These are phyloP conservation scores for Sesia apiformis DNA, from an alignment of 2,888 invertebrate species.

Conservation along the genomic window DNA sequence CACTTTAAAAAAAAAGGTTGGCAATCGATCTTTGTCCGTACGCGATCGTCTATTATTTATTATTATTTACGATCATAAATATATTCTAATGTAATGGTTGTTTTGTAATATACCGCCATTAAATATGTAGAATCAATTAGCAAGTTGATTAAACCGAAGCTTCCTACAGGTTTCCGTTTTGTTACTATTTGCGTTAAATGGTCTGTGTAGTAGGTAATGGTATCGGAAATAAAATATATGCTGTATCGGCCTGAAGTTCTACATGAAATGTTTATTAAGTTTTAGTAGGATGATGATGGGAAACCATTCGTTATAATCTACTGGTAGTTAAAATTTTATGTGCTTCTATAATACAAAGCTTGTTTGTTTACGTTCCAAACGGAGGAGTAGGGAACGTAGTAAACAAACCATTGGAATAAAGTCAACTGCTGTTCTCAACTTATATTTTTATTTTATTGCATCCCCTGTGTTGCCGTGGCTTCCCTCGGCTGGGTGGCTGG, in stretches of 20 bases:
- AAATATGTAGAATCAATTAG: neutral
- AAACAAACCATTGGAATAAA: conserved; percentile 5
- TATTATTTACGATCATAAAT: neutral
- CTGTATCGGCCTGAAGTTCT: conserved; percentile 26
- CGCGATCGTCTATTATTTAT: neutral
- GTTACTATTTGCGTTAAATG: conserved; percentile 44
- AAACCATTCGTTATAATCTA: too few relatives aligned
- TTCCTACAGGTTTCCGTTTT: conserved; percentile 22
- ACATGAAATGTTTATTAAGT: conserved; percentile 12
- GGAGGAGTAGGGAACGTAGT: neutral
- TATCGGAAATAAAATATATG: conserved; percentile 39
- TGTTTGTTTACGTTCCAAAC: neutral
- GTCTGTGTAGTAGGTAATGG: conserved; percentile 37
- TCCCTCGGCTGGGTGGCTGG: neutral
- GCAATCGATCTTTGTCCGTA: neutral
- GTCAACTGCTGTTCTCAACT: neutral
- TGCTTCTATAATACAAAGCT: neutral
- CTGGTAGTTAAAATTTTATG: too few relatives aligned
- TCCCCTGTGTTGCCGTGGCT: neutral
- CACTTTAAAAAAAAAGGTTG: conserved; percentile 1
- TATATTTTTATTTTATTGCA: neutral
- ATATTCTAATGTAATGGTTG: neutral
- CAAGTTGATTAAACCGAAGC: conserved; percentile 6
- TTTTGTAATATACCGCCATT: neutral
- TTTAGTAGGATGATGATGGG: neutral